Percentiles rank a stretch among this genome's conserved stretches.
These are phyloP conservation scores for Junonia oenone DNA, from an alignment of 2,888 invertebrate genomes.

Conservation along the genomic window DNA sequence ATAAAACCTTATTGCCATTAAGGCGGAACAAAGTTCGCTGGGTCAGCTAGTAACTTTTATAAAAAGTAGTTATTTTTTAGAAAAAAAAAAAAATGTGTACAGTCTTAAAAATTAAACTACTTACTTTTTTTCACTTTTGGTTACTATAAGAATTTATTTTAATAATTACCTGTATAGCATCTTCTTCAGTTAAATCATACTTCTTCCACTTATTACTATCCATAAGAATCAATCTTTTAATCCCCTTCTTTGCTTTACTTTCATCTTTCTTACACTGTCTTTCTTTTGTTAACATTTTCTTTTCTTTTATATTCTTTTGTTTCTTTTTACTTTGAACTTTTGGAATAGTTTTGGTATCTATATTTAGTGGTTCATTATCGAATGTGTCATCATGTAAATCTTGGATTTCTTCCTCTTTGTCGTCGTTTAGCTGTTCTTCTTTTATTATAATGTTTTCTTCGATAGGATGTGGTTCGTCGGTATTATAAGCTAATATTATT, in stretches of 20 bases:
- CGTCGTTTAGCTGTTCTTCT: slow-evolving; percentile 12
- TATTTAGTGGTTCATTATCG: slow-evolving; percentile 8
- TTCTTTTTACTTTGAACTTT: slow-evolving; percentile 2
- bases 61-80: no score
- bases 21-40: no score
- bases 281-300: slow-evolving; percentile 2
- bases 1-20: no score
- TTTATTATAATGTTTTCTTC: slow-evolving; percentile 7
- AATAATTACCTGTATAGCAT: slow-evolving; percentile 2
- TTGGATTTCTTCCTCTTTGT: slow-evolving; percentile 19
- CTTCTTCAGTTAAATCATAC: slow-evolving; percentile 11
- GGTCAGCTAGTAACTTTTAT: no score
- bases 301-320: slow-evolving; percentile 3
- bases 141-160: not conserved
- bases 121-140: no score
- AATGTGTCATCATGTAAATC: slow-evolving; percentile 10
- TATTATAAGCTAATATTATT: not conserved
- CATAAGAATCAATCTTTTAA: slow-evolving; percentile 13
- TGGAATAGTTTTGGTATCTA: not conserved
- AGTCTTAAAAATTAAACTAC: no score
- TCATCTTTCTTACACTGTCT: slow-evolving; percentile 2
- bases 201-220: slow-evolving; percentile 13
- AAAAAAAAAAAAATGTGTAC: no score
- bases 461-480: not conserved
- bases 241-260: slow-evolving; percentile 9